Conservation (phyloP, 2,113 vertebrate species). For the Pontoporia blainvillei region DNA sequence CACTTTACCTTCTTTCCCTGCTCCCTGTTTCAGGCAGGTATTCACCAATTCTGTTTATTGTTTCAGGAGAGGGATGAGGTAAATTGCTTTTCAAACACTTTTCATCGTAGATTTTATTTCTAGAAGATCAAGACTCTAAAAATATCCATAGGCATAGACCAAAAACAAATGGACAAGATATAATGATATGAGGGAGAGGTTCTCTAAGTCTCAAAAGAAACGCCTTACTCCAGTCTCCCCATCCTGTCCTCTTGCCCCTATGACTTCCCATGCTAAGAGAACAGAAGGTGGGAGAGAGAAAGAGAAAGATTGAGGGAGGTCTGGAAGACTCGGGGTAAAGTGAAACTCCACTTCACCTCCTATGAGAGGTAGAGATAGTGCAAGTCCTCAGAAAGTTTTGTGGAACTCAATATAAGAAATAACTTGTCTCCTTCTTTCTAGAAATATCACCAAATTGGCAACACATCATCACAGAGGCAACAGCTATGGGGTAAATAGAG, state of each 20-base stretch:
- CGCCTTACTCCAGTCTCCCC: not conserved
- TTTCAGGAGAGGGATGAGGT: not conserved
- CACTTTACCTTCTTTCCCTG: not conserved
- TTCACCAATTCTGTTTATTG: not conserved
- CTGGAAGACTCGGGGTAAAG: not conserved
- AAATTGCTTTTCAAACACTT: not conserved
- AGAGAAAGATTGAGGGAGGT: not conserved
- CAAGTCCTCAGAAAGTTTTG: not conserved
- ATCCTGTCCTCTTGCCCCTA: not conserved
- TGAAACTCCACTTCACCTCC: not conserved
- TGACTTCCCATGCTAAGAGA: not conserved
- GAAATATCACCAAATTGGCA: not conserved
- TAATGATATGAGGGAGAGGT: not conserved
- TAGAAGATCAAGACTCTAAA: not conserved
- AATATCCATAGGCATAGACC: not conserved
- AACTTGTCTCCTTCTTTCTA: not conserved
- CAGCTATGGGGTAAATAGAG: not conserved
- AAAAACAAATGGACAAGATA: not conserved
- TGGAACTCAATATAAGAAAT: not conserved
- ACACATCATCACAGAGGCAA: not conserved
- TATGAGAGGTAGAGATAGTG: not conserved
- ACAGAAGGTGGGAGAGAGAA: not conserved
- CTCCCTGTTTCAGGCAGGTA: not conserved
- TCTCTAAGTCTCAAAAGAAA: not conserved
- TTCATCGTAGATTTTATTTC: not conserved